Percentiles rank a stretch among this genome's conserved stretches.
Evolutionary conservation across 2,888 invertebrate species (phyloP).

Genomic region (Leptinotarsa juncta): DNA sequence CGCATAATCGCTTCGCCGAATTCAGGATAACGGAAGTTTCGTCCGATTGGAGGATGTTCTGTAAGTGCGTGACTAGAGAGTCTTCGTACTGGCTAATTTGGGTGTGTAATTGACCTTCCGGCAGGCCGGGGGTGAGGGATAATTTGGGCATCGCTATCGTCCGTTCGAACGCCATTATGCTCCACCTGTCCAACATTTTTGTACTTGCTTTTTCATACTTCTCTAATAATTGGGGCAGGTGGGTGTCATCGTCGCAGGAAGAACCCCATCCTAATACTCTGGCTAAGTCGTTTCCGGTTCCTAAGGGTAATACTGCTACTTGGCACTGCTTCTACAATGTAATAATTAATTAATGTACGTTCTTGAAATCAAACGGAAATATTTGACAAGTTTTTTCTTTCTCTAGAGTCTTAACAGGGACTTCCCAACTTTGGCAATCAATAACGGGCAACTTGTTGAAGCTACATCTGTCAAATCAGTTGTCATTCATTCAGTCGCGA

Average conservation of each 20-base stretch:
- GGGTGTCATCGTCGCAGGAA: constrained; percentile 94
- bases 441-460: too few relatives aligned
- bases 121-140: constrained; percentile 67
- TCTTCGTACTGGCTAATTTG: constrained; percentile 80
- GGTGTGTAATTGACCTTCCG: constrained; percentile 66
- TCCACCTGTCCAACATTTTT: constrained; percentile 96
- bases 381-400: too few relatives aligned
- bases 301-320: constrained; percentile 93
- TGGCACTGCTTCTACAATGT: constrained; percentile 85
- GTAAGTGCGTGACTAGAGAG: constrained; percentile 81
- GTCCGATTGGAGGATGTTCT: constrained; percentile 87
- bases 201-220: constrained; percentile 97
- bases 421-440: too few relatives aligned
- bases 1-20: constrained; percentile 79
- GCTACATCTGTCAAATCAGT: too few relatives aligned
- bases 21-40: constrained; percentile 78
- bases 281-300: constrained; percentile 96
- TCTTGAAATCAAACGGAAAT: too few relatives aligned
- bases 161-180: constrained; percentile 93
- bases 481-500: too few relatives aligned
- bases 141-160: constrained; percentile 73
- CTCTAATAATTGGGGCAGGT: constrained; percentile 90
- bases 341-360: neutral
- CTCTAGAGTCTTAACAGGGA: too few relatives aligned
- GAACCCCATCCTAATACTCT: constrained; percentile 97